Conservation (phyloP, 64 coral and sea anemone species). For the Astreopora myriophthalma region DNA sequence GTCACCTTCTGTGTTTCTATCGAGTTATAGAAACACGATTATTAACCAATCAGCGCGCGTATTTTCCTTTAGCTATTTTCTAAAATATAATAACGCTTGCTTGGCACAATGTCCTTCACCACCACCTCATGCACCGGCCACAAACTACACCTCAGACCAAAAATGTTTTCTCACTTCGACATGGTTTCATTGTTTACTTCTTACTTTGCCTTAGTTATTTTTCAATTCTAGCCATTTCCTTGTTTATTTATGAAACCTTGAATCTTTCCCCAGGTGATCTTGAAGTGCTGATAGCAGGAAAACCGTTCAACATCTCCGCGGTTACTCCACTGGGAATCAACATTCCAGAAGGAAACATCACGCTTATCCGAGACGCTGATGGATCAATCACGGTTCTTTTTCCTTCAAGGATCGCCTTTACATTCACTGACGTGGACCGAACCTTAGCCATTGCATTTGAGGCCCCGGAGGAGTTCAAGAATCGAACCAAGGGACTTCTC, state of each 20-base stretch:
- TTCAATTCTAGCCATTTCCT: too few species aligned
- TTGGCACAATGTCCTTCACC: too few species aligned
- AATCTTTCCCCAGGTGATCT: neutral
- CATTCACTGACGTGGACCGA: neutral
- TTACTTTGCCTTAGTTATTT: too few species aligned
- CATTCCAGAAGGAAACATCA: neutral
- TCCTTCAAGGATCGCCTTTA: constrained; percentile 10
- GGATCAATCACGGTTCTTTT: constrained; percentile 2
- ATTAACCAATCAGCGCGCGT: too few species aligned
- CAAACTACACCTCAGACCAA: too few species aligned
- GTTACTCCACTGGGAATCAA: neutral
- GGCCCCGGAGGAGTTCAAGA: constrained; percentile 8
- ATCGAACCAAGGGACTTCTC: constrained; percentile 37
- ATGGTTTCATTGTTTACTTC: too few species aligned
- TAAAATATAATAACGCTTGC: too few species aligned
- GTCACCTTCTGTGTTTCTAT: too few species aligned
- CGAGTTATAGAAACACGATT: too few species aligned
- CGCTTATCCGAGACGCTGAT: neutral
- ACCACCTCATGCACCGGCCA: too few species aligned
- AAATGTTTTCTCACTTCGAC: too few species aligned
- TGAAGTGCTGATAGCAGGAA: constrained; percentile 37
- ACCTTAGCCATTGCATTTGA: constrained; percentile 20
- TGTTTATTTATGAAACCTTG: neutral
- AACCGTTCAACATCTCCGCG: neutral
- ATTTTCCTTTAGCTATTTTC: too few species aligned